Evolutionary conservation across 2,888 invertebrate genomes (phyloP).

Genomic region (Acrobasis suavella): DNA sequence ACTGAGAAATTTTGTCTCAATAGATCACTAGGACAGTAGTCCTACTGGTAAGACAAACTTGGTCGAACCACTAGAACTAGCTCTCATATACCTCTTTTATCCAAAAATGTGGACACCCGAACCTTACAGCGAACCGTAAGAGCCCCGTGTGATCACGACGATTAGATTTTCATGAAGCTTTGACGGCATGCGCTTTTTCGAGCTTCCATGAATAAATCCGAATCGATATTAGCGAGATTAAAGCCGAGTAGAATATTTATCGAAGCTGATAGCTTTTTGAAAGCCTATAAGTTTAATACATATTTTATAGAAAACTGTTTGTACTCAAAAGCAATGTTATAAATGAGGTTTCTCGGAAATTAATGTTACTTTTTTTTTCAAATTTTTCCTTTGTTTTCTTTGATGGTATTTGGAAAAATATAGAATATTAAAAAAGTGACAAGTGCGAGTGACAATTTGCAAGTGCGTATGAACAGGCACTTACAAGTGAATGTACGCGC

Average conservation of each 20-base stretch:
- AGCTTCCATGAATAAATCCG: slow-evolving; percentile 45
- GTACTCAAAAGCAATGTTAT: background rate
- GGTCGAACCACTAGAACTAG: too few species aligned
- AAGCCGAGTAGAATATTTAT: slow-evolving; percentile 4
- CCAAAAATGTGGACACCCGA: slow-evolving; percentile 42
- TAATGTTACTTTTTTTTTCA: background rate
- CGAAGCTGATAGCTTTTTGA: slow-evolving; percentile 12
- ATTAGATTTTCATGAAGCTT: slow-evolving; percentile 78
- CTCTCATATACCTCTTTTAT: too few species aligned
- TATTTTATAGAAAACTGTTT: slow-evolving; percentile 8
- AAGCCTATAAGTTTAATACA: background rate
- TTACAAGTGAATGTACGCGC: too few species aligned
- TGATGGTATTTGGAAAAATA: too few species aligned
- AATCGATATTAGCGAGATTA: slow-evolving; percentile 20
- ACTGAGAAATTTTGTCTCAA: too few species aligned
- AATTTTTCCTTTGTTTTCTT: too few species aligned
- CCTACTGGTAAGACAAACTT: too few species aligned
- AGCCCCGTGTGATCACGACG: slow-evolving; percentile 63
- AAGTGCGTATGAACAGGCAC: too few species aligned
- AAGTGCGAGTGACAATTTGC: too few species aligned
- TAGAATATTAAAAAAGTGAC: too few species aligned
- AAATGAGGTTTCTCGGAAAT: background rate
- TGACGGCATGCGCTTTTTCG: slow-evolving; percentile 50
- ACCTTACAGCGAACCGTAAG: slow-evolving; percentile 35
- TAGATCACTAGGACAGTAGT: too few species aligned